Conservation (phyloP, 2,888 invertebrate genomes). For the Drosophila silvestris region DNA sequence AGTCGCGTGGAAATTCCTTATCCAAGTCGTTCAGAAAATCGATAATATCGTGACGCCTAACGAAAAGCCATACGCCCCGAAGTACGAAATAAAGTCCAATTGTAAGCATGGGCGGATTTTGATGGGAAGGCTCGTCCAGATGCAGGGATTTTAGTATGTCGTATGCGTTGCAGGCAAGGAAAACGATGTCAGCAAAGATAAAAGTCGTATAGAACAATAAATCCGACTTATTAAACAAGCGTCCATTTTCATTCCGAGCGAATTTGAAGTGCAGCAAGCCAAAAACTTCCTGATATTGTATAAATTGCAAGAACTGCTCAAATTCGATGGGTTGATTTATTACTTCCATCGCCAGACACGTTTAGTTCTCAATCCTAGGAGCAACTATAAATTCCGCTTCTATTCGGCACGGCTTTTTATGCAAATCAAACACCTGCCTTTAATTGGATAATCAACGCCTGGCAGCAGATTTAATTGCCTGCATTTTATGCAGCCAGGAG, state of each 20-base stretch:
- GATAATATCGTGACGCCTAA: conserved; percentile 44
- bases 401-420: conserved; percentile 19
- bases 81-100: conserved; percentile 21
- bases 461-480: conserved; percentile 23
- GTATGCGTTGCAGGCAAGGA: conserved; percentile 18
- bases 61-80: conserved; percentile 47
- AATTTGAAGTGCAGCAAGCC: conserved; percentile 39
- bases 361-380: background rate
- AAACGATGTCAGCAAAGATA: background rate
- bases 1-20: conserved; percentile 46
- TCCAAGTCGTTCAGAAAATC: conserved; percentile 50
- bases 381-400: background rate
- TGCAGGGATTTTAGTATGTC: conserved; percentile 12
- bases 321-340: conserved; percentile 30
- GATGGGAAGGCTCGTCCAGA: conserved; percentile 3
- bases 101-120: conserved; percentile 23
- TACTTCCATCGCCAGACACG: conserved; percentile 2
- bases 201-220: conserved; percentile 14
- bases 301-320: conserved; percentile 49
- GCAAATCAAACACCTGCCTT: conserved; percentile 4
- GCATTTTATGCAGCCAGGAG: conserved; percentile 13
- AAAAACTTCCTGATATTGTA: conserved; percentile 19
- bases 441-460: conserved; percentile 30
- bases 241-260: conserved; percentile 37
- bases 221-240: conserved; percentile 30